A percentile compares a stretch with the other conserved stretches of the same genome.
phyloP scores from a whole-genome alignment of 1,140 invertebrate genomes.

The Formica selysi region DNA sequence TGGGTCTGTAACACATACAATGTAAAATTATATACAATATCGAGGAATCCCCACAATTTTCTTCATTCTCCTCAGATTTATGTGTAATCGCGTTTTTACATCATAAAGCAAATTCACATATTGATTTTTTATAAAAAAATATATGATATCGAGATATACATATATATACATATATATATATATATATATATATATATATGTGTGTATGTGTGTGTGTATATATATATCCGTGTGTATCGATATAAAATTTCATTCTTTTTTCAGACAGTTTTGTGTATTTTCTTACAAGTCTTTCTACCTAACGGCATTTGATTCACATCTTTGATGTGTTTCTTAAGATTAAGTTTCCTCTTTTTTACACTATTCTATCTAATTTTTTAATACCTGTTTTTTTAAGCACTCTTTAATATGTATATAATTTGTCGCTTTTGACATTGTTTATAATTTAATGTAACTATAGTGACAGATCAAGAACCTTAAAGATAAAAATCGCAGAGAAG shows the following conservation, averaged over 20 bases:
- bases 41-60: slow-evolving; percentile 42
- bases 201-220: neutral
- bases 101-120: slow-evolving; percentile 53
- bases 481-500: neutral
- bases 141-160: slow-evolving; percentile 70
- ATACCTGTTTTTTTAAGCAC: slow-evolving; percentile 29
- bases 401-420: neutral
- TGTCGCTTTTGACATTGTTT: neutral
- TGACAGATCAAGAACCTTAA: neutral
- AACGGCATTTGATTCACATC: slow-evolving; percentile 66
- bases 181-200: no score
- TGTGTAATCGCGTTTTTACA: slow-evolving; percentile 50
- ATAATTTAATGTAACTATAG: neutral
- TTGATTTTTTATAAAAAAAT: slow-evolving; percentile 75
- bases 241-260: slow-evolving; percentile 72
- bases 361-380: slow-evolving; percentile 34
- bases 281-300: slow-evolving; percentile 71
- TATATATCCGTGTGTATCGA: slow-evolving; percentile 51
- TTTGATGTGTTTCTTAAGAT: slow-evolving; percentile 61
- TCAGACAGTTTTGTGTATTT: slow-evolving; percentile 57
- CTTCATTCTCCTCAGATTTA: slow-evolving; percentile 27
- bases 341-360: slow-evolving; percentile 37
- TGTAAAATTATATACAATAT: slow-evolving; percentile 79
- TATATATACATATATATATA: slow-evolving; percentile 66
- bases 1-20: slow-evolving; percentile 61